phyloP scores from a whole-genome alignment of 1,140 invertebrate genomes.

The Agrypnia vestita region DNA sequence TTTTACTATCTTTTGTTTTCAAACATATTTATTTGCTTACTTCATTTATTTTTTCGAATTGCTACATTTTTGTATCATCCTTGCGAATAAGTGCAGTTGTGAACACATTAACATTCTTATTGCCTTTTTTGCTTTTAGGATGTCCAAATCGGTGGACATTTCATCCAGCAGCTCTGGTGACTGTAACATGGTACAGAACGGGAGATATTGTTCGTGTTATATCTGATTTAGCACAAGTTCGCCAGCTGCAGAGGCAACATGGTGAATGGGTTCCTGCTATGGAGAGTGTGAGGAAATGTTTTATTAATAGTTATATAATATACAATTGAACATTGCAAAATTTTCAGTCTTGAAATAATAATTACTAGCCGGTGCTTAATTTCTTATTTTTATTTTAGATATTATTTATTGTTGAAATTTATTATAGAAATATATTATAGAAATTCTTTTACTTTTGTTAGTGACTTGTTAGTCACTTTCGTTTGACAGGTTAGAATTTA shows the following conservation, averaged over 20 bases:
- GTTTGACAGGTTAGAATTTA: no score
- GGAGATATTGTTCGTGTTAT: constrained; percentile 88
- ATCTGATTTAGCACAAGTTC: constrained; percentile 81
- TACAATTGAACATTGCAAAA: not conserved
- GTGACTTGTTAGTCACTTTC: no score
- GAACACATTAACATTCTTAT: not conserved
- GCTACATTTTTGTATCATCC: no score
- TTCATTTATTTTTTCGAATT: not conserved
- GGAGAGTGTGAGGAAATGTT: constrained; percentile 78
- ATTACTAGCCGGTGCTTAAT: no score
- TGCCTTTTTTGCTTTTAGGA: constrained; percentile 63
- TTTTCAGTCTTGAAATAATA: not conserved
- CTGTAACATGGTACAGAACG: constrained; percentile 82
- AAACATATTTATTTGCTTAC: not conserved
- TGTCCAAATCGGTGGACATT: constrained; percentile 94
- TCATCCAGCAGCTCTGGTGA: constrained; percentile 86
- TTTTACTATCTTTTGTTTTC: no score
- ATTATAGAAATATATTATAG: no score
- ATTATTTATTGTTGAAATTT: no score
- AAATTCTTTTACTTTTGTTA: no score
- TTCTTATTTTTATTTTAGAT: no score
- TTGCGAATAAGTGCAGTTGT: not conserved
- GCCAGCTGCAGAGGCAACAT: constrained; percentile 89
- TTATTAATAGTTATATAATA: no score
- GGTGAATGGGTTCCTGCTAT: constrained; percentile 93